phyloP scores from a whole-genome alignment of 2,888 invertebrate genomes.

The Clanis bilineata region DNA sequence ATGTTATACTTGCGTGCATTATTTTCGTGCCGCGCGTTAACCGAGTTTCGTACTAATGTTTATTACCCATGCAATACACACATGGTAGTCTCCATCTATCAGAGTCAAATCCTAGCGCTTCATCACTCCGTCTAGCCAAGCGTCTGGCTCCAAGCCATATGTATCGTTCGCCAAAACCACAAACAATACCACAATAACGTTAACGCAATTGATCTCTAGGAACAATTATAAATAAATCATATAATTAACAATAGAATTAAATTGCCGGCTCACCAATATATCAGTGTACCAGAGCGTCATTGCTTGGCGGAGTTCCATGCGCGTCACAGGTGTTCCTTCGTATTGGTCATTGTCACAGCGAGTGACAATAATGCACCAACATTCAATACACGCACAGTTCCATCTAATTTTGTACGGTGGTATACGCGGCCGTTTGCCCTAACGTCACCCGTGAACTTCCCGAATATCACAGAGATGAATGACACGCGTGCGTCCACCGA shows the following conservation, averaged over 20 bases:
- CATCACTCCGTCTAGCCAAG: background rate
- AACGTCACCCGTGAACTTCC: conserved; percentile 44
- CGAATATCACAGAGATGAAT: conserved; percentile 45
- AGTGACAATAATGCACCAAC: conserved; percentile 50
- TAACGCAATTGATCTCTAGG: background rate
- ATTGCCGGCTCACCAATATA: conserved; percentile 66
- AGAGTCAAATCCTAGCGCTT: background rate
- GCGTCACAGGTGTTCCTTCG: conserved; percentile 64
- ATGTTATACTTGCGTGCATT: background rate
- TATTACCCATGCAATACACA: background rate
- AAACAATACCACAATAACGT: background rate
- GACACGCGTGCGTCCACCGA: conserved; percentile 37
- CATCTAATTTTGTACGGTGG: conserved; percentile 39
- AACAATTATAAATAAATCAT: conserved; percentile 7
- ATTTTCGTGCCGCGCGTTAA: background rate
- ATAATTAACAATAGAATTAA: conserved; percentile 12
- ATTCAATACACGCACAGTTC: conserved; percentile 52
- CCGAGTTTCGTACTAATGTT: background rate
- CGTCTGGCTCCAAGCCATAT: conserved; percentile 4
- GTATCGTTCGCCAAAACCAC: background rate
- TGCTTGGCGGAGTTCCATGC: conserved; percentile 71
- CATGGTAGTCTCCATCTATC: background rate
- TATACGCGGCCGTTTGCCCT: conserved; percentile 50
- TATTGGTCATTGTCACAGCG: conserved; percentile 69
- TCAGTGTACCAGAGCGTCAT: conserved; percentile 81